These are phyloP conservation scores for Drosophila fungiperda DNA, from an alignment of 2,888 invertebrate genomes.

Conservation along the genomic window DNA sequence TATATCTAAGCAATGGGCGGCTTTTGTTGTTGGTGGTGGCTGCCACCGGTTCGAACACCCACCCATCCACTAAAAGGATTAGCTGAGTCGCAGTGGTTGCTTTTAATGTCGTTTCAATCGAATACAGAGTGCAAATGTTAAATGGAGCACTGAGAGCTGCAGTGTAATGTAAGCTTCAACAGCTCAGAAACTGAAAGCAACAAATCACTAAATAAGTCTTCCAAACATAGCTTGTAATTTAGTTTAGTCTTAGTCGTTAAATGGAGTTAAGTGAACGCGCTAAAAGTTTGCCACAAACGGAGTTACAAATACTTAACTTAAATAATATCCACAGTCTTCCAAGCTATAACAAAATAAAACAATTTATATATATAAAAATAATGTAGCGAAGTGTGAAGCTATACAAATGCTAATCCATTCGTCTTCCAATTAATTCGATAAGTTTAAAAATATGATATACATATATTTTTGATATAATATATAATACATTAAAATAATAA, in stretches of 20 bases:
- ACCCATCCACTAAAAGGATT: slow-evolving; percentile 43
- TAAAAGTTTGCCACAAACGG: slow-evolving; percentile 43
- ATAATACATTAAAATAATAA: slow-evolving; percentile 1
- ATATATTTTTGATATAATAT: slow-evolving; percentile 28
- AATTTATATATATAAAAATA: slow-evolving; percentile 6
- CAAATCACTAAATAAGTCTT: slow-evolving; percentile 86
- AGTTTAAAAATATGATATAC: slow-evolving; percentile 11
- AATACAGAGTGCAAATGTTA: slow-evolving; percentile 31
- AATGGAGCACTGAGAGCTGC: slow-evolving; percentile 30
- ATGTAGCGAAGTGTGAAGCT: slow-evolving; percentile 39
- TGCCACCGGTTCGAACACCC: slow-evolving; percentile 34
- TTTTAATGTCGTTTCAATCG: slow-evolving; percentile 30
- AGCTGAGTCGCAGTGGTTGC: slow-evolving; percentile 59
- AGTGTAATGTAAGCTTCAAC: slow-evolving; percentile 34
- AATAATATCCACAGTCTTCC: slow-evolving; percentile 46
- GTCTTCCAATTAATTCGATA: slow-evolving; percentile 69
- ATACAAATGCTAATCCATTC: slow-evolving; percentile 52
- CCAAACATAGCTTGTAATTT: slow-evolving; percentile 81
- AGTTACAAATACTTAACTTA: slow-evolving; percentile 29
- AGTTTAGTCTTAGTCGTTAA: slow-evolving; percentile 54
- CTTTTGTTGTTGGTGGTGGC: slow-evolving; percentile 34
- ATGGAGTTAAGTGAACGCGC: slow-evolving; percentile 38
- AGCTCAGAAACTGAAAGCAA: slow-evolving; percentile 65
- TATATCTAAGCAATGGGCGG: slow-evolving; percentile 39
- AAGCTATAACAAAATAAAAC: slow-evolving; percentile 15